Evolutionary conservation across 2,888 invertebrate genomes (phyloP).

Genomic region (Celastrina argiolus): DNA sequence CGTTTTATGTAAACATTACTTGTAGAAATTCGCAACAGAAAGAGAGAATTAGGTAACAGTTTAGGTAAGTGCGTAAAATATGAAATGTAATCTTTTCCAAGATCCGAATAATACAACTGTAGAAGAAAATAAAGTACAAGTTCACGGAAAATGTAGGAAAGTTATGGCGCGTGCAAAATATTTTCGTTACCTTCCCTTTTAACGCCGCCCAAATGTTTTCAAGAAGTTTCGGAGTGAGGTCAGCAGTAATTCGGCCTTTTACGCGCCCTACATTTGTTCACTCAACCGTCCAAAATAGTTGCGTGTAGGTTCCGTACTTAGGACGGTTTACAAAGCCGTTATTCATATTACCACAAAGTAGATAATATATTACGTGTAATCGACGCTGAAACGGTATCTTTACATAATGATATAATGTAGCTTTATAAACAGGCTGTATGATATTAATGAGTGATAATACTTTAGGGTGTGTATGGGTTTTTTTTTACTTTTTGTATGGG

Average conservation of each 20-base stretch:
- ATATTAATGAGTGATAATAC: too few species aligned
- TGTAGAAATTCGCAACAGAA: too few species aligned
- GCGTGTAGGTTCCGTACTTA: background rate
- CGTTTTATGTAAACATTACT: too few species aligned
- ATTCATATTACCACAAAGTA: background rate
- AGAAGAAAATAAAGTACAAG: background rate
- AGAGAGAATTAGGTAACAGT: too few species aligned
- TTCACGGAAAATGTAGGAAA: background rate
- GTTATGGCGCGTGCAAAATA: constrained; percentile 18
- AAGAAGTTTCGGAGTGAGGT: constrained; percentile 23
- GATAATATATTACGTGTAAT: too few species aligned
- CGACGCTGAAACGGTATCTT: background rate
- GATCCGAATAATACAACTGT: background rate
- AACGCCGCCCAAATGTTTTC: constrained; percentile 11
- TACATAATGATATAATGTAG: too few species aligned
- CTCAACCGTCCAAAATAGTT: constrained; percentile 31
- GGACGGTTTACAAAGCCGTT: background rate
- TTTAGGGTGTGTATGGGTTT: too few species aligned
- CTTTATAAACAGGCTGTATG: too few species aligned
- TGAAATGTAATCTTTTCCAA: too few species aligned
- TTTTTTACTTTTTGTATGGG: too few species aligned
- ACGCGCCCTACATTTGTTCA: constrained; percentile 22
- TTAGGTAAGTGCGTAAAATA: too few species aligned
- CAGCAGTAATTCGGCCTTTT: constrained; percentile 25
- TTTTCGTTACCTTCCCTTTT: background rate